Evolutionary conservation across 2,888 invertebrate genomes (phyloP).

Genomic region (Erebia ligea): DNA sequence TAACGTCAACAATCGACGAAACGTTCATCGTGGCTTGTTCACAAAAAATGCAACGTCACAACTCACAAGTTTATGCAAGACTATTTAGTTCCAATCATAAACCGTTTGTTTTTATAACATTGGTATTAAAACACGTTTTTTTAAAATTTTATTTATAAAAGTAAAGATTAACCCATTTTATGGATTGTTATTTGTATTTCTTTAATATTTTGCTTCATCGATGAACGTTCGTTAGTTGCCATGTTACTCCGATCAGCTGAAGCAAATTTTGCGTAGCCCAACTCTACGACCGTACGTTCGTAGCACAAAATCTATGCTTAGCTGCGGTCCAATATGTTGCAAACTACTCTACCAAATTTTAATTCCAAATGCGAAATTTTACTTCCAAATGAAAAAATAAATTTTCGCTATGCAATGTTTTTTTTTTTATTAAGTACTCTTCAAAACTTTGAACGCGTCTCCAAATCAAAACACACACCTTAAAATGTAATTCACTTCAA

Average conservation of each 20-base stretch:
- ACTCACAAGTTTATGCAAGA: conserved; percentile 31
- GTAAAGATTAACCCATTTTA: not conserved
- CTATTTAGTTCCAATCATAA: conserved; percentile 3
- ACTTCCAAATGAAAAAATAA: not conserved
- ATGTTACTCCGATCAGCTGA: conserved; percentile 60
- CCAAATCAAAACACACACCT: conserved; percentile 44
- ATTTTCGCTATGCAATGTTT: conserved; percentile 3
- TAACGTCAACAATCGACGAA: conserved; percentile 71
- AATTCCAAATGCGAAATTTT: too few relatives aligned
- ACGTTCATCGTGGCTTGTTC: conserved; percentile 60
- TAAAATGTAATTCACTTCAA: conserved; percentile 39
- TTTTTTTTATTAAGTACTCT: not conserved
- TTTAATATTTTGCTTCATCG: conserved; percentile 44
- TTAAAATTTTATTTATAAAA: not conserved
- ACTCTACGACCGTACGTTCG: conserved; percentile 30
- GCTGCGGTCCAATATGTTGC: not conserved
- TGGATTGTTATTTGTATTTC: not conserved
- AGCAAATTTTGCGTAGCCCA: conserved; percentile 53
- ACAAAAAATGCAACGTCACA: conserved; percentile 38
- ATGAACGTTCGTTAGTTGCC: conserved; percentile 51
- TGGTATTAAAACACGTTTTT: not conserved
- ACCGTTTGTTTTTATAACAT: not conserved
- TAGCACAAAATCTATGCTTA: conserved; percentile 23
- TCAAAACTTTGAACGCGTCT: conserved; percentile 21
- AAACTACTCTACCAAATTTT: not conserved